Percentiles rank a stretch among this genome's conserved stretches.
phyloP scores from a whole-genome alignment of 2,113 vertebrate species.

The Erythrocercus mccallii region DNA sequence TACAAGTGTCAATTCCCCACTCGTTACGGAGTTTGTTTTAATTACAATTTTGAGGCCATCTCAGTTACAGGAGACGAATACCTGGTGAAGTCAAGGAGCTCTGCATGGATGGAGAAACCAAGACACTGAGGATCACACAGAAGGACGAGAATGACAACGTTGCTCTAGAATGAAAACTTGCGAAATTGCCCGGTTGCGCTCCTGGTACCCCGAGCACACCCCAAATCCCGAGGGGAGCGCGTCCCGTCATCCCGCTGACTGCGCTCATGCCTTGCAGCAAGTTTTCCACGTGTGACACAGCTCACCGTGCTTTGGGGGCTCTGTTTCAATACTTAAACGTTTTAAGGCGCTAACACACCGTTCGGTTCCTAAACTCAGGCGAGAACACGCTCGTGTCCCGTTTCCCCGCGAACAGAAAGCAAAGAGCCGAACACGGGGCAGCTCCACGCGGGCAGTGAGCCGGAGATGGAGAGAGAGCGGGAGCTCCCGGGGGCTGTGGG shows the following conservation, averaged over 20 bases:
- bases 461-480: background rate
- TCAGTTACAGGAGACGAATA: background rate
- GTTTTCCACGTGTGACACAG: rapidly evolving
- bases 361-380: rapidly evolving
- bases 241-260: rapidly evolving
- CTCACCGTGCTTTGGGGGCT: rapidly evolving
- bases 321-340: rapidly evolving
- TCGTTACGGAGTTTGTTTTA: background rate
- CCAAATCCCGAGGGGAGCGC: no score
- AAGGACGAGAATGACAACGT: rapidly evolving
- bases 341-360: background rate
- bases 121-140: rapidly evolving
- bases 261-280: background rate
- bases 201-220: rapidly evolving
- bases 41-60: background rate
- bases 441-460: background rate
- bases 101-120: background rate
- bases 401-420: background rate
- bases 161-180: rapidly evolving
- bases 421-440: background rate
- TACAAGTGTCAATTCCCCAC: background rate
- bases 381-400: rapidly evolving
- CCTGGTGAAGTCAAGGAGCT: background rate
- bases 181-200: rapidly evolving
- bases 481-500: background rate